Conservation (phyloP, 2,113 vertebrate species). For the Clarias batrachus region DNA sequence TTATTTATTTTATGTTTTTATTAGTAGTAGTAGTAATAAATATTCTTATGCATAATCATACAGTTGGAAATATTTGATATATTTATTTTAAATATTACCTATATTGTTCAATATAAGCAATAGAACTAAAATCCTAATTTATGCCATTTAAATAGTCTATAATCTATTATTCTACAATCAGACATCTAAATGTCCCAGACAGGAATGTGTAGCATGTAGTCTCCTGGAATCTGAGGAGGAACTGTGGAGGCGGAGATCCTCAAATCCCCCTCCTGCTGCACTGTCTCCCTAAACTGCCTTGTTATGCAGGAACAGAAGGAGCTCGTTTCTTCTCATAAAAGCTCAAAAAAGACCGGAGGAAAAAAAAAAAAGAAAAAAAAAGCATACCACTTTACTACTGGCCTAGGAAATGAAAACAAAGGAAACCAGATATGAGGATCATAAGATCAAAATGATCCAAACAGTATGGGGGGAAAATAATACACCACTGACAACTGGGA, state of each 20-base stretch:
- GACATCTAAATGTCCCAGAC: slow-evolving; percentile 1
- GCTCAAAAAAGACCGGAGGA: slow-evolving; percentile 16
- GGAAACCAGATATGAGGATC: slow-evolving; percentile 29
- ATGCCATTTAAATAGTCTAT: background rate
- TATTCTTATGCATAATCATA: background rate
- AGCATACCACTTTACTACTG: slow-evolving; percentile 28
- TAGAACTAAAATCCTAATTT: background rate
- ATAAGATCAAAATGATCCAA: slow-evolving; percentile 32
- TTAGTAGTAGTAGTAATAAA: background rate
- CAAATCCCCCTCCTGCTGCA: background rate
- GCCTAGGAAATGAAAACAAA: slow-evolving; percentile 46
- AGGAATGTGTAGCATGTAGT: background rate
- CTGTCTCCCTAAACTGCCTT: slow-evolving; percentile 26
- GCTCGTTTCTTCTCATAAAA: slow-evolving; percentile 36
- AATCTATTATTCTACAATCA: background rate
- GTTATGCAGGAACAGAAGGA: slow-evolving; percentile 23
- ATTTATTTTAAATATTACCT: background rate
- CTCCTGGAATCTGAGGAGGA: background rate
- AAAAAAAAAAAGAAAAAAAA: slow-evolving; percentile 40
- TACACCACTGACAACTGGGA: background rate
- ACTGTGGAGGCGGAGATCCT: slow-evolving; percentile 23
- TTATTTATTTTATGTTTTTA: too few relatives aligned
- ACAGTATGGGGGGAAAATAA: background rate
- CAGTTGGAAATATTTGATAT: background rate
- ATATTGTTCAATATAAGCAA: background rate